phyloP scores from a whole-genome alignment of 2,888 invertebrate genomes.

The Troides oblongomaculatus region DNA sequence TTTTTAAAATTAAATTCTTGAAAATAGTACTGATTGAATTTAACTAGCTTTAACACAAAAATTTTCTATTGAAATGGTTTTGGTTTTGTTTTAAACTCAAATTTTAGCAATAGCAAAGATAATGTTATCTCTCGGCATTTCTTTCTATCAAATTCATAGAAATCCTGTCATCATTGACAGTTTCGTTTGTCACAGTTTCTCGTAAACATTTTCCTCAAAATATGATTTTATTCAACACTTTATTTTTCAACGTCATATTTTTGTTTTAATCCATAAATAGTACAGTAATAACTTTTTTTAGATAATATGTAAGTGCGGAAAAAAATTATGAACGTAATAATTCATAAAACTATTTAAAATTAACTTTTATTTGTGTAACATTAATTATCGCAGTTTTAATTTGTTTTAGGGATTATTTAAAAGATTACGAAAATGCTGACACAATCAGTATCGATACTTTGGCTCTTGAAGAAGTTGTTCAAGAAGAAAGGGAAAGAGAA shows the following conservation, averaged over 20 bases:
- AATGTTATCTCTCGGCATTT: neutral
- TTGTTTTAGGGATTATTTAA: slow-evolving; percentile 55
- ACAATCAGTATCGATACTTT: slow-evolving; percentile 66
- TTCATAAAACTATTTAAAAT: neutral
- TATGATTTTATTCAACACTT: slow-evolving; percentile 27
- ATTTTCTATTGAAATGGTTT: too few species aligned
- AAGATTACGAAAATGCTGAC: slow-evolving; percentile 57
- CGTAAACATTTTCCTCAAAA: slow-evolving; percentile 28
- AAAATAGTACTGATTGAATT: too few species aligned
- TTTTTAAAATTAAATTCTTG: too few species aligned
- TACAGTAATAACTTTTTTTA: neutral
- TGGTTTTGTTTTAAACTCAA: neutral
- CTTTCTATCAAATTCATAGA: neutral
- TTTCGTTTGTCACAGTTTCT: slow-evolving; percentile 15
- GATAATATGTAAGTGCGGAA: neutral
- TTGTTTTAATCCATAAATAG: neutral
- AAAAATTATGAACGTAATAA: neutral
- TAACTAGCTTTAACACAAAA: too few species aligned
- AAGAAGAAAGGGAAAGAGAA: slow-evolving; percentile 60
- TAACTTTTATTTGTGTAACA: neutral
- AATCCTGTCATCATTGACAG: neutral
- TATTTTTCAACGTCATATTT: slow-evolving; percentile 10
- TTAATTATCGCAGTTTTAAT: neutral
- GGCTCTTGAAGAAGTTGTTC: slow-evolving; percentile 56
- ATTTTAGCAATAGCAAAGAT: neutral